Conservation (phyloP, 1,140 invertebrate species). For the Panonychus citri region DNA sequence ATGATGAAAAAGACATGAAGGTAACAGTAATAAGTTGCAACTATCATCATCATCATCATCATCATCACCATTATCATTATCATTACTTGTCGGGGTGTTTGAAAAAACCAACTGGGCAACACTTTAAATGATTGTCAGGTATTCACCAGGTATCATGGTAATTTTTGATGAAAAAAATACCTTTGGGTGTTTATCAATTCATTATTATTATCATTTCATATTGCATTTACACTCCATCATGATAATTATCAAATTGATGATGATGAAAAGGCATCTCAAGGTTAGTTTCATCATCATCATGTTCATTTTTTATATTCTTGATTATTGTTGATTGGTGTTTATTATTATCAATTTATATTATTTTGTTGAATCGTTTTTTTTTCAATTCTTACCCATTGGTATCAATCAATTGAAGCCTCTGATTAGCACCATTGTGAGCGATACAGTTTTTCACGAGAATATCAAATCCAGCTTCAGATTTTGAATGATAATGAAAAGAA, state of each 20-base stretch:
- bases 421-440: slow-evolving; percentile 75
- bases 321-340: not conserved
- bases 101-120: no score
- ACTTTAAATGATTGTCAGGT: no score
- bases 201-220: not conserved
- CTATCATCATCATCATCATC: no score
- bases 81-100: no score
- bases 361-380: not conserved
- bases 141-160: no score
- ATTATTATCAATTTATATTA: not conserved
- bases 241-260: no score
- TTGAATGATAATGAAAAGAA: slow-evolving; percentile 1
- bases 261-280: not conserved
- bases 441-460: slow-evolving; percentile 88
- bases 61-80: no score
- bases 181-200: no score
- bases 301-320: not conserved
- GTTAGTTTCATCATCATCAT: no score
- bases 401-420: slow-evolving; percentile 71
- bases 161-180: no score
- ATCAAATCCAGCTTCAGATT: slow-evolving; percentile 57
- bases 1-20: no score
- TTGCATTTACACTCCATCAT: not conserved
- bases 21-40: no score
- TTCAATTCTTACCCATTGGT: slow-evolving; percentile 47